Evolutionary conservation across 2,113 vertebrate genomes (phyloP).

Genomic region (Taxidea taxus): DNA sequence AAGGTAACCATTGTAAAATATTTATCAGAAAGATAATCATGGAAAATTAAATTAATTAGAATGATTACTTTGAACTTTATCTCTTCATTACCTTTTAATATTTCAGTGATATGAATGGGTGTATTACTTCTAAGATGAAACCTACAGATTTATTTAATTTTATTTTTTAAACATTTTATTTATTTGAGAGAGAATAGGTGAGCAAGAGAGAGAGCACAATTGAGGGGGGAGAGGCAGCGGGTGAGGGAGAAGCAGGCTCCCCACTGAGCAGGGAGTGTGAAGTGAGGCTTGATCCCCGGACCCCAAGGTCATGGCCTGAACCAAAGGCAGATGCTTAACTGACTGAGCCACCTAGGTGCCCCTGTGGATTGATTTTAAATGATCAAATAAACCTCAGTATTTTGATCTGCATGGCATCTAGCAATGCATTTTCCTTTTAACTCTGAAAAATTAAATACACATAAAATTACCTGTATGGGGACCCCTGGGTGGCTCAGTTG

Average conservation of each 20-base stretch:
- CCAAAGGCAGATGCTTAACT: background rate
- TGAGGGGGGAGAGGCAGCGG: background rate
- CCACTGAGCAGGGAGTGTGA: background rate
- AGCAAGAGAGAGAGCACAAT: background rate
- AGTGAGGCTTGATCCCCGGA: background rate
- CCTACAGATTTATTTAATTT: background rate
- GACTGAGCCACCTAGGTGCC: background rate
- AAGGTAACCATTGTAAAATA: background rate
- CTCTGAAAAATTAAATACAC: background rate
- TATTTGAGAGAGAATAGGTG: background rate
- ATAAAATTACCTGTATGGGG: background rate
- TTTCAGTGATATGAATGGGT: background rate
- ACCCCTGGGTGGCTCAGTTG: too few species aligned
- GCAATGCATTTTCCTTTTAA: background rate
- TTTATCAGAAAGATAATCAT: background rate
- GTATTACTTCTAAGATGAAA: background rate
- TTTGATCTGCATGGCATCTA: background rate
- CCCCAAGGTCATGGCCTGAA: background rate
- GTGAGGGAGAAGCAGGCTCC: background rate
- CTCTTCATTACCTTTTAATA: background rate
- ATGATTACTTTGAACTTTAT: background rate
- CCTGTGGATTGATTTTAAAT: background rate
- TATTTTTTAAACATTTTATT: background rate
- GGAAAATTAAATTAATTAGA: background rate
- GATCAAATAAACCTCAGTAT: background rate